Percentiles rank a stretch among this genome's conserved stretches.
phyloP scores from a whole-genome alignment of 2,888 invertebrate genomes.

The Melinaea marsaeus region DNA sequence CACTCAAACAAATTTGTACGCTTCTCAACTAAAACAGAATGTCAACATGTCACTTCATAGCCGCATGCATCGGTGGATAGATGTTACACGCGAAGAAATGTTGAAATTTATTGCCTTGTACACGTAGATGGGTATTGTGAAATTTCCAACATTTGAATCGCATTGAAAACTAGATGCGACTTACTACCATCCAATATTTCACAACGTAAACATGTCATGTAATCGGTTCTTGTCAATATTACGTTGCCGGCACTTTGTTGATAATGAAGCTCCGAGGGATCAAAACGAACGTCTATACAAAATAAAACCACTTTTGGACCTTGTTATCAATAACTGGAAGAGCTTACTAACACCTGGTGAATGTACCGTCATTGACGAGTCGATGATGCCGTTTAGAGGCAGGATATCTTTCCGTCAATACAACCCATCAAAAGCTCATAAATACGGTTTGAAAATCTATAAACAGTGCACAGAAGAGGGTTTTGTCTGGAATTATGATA shows the following conservation, averaged over 20 bases:
- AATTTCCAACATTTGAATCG: constrained; percentile 28
- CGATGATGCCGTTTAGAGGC: constrained; percentile 33
- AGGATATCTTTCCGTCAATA: constrained; percentile 28
- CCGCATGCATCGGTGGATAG: constrained; percentile 18
- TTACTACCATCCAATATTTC: constrained; percentile 30
- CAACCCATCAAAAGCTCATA: constrained; percentile 33
- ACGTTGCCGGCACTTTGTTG: constrained; percentile 25
- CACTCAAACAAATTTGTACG: constrained; percentile 26
- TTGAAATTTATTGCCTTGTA: constrained; percentile 28
- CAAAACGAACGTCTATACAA: constrained; percentile 29
- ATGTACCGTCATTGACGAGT: constrained; percentile 30
- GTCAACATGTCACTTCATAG: constrained; percentile 17
- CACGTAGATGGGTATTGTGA: constrained; percentile 26
- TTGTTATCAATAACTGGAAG: constrained; percentile 27
- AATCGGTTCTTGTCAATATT: neutral
- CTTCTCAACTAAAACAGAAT: constrained; percentile 26
- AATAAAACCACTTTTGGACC: constrained; percentile 30
- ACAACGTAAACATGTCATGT: constrained; percentile 31
- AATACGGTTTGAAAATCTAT: constrained; percentile 33
- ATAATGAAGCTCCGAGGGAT: constrained; percentile 25
- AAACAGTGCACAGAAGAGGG: constrained; percentile 25
- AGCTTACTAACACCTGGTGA: constrained; percentile 27
- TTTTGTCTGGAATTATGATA: constrained; percentile 26
- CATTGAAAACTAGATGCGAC: constrained; percentile 31
- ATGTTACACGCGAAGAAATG: constrained; percentile 25